These are phyloP conservation scores for Microcebus tavaratra DNA, from an alignment of 2,113 vertebrate genomes.

Conservation along the genomic window DNA sequence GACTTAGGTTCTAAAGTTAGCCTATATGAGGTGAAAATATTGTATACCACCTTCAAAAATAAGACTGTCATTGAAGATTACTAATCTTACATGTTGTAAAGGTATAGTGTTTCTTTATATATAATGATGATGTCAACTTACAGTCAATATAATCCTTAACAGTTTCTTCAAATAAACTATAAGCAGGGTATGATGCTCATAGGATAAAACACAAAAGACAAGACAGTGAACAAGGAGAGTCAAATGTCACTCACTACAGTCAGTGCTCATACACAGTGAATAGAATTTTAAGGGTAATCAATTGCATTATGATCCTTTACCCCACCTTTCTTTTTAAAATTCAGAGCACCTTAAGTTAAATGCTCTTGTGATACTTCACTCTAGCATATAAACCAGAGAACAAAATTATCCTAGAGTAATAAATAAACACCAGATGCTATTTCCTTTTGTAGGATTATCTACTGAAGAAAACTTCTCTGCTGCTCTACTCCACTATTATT, in stretches of 20 bases:
- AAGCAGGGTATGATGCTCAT: not conserved
- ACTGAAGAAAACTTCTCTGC: not conserved
- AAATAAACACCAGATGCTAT: not conserved
- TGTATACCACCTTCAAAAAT: not conserved
- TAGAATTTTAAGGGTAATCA: not conserved
- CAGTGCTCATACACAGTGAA: not conserved
- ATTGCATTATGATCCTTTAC: not conserved
- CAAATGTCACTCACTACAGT: not conserved
- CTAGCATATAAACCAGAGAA: not conserved
- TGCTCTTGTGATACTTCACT: not conserved
- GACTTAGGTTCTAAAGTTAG: conserved; percentile 22
- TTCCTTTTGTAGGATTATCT: not conserved
- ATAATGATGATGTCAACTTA: not conserved
- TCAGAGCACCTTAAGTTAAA: conserved; percentile 32
- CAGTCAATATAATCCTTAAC: not conserved
- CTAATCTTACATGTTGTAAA: not conserved
- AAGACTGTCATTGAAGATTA: not conserved
- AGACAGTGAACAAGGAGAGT: not conserved
- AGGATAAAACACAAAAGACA: not conserved
- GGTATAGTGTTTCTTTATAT: not conserved
- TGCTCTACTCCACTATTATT: not conserved
- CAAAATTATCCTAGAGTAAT: conserved; percentile 9
- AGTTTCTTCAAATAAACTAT: not conserved
- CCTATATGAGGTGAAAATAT: conserved; percentile 3
- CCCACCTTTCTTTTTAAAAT: not conserved